phyloP scores from a whole-genome alignment of 1,140 invertebrate genomes.

The Globodera rostochiensis region DNA sequence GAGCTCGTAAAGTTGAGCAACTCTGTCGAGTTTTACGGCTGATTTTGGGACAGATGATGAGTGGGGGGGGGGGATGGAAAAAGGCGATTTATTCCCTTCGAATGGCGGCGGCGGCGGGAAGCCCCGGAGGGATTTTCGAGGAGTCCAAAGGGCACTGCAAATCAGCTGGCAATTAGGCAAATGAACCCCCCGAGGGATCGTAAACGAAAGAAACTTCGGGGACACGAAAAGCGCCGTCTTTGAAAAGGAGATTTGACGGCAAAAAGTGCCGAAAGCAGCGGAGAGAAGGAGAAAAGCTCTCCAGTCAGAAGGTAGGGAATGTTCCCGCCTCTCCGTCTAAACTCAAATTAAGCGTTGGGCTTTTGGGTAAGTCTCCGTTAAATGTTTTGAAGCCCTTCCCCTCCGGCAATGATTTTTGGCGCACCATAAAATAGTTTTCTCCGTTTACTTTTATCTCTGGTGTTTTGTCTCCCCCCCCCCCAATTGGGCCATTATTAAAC shows the following conservation, averaged over 20 bases:
- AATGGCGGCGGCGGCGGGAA: not conserved
- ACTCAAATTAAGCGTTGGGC: too few species aligned
- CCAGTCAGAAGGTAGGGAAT: not conserved
- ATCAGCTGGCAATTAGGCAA: conserved; percentile 15
- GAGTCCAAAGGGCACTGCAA: not conserved
- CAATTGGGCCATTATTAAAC: conserved; percentile 15
- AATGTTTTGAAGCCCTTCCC: too few species aligned
- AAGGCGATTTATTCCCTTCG: not conserved
- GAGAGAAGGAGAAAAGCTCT: not conserved
- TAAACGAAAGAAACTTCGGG: not conserved
- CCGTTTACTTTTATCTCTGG: not conserved
- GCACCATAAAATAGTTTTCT: too few species aligned
- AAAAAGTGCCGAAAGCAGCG: conserved; percentile 4
- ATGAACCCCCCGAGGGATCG: conserved; percentile 10
- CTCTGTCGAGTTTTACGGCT: not conserved
- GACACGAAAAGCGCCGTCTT: not conserved
- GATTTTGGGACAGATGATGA: not conserved
- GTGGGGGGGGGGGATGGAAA: too few species aligned
- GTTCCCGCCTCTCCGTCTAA: too few species aligned
- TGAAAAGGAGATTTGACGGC: not conserved
- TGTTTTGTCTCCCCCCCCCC: not conserved
- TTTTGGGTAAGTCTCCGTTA: too few species aligned
- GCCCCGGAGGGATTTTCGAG: not conserved
- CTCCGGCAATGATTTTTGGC: too few species aligned
- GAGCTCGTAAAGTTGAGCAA: conserved; percentile 4